A percentile compares a stretch with the other conserved stretches of the same genome.
Conservation (phyloP, 92 coral and sea anemone species). For the Porites cylindrica region DNA sequence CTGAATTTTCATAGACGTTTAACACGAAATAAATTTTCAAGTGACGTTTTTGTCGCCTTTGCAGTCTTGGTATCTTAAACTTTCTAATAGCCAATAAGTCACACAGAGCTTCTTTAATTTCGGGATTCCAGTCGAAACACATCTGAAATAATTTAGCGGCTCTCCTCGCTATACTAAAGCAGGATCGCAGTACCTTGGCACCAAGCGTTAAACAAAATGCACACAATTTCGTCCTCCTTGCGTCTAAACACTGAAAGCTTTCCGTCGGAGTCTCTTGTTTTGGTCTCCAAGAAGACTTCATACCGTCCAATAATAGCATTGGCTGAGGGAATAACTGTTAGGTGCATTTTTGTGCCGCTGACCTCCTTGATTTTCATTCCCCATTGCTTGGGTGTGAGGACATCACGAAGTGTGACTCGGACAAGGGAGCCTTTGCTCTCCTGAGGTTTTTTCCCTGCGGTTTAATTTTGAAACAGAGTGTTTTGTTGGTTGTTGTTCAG, state of each 20-base stretch:
- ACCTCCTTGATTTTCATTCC: slow-evolving; percentile 57
- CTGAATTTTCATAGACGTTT: too few relatives aligned
- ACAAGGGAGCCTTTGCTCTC: slow-evolving; percentile 69
- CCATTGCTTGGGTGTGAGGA: slow-evolving; percentile 51
- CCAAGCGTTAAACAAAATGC: slow-evolving; percentile 72
- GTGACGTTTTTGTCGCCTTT: too few relatives aligned
- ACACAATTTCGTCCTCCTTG: slow-evolving; percentile 44
- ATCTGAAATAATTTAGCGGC: too few relatives aligned
- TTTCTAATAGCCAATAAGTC: too few relatives aligned
- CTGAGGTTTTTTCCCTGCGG: slow-evolving; percentile 64
- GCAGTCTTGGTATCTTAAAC: too few relatives aligned
- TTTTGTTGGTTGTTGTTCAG: too few relatives aligned
- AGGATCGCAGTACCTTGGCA: slow-evolving; percentile 53
- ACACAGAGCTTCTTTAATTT: too few relatives aligned
- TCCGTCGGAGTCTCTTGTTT: slow-evolving; percentile 20
- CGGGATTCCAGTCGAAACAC: too few relatives aligned
- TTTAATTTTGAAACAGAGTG: too few relatives aligned
- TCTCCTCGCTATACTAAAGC: too few relatives aligned
- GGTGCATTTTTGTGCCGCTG: slow-evolving; percentile 47
- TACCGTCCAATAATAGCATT: slow-evolving; percentile 71
- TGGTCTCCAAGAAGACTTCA: slow-evolving; percentile 69
- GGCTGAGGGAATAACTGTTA: slow-evolving; percentile 68
- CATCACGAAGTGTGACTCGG: slow-evolving; percentile 38
- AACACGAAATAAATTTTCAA: too few relatives aligned
- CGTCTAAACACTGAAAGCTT: slow-evolving; percentile 43